Conservation (phyloP, 2,888 invertebrate species). For the Danaus chrysippus region DNA sequence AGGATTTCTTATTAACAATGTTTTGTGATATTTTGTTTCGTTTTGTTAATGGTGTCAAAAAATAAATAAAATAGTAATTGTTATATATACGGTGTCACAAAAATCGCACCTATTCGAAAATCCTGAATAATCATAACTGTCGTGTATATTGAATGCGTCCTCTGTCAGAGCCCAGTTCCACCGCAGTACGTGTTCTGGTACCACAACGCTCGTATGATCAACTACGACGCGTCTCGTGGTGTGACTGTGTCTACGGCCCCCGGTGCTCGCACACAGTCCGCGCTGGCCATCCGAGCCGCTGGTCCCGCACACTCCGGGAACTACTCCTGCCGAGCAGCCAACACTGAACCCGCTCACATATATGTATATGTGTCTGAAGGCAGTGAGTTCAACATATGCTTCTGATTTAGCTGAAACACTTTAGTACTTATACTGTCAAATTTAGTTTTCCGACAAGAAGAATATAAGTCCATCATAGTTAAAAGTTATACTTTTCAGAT, state of each 20-base stretch:
- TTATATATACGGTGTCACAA: too few species aligned
- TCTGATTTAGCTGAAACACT: not conserved
- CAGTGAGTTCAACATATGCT: constrained; percentile 60
- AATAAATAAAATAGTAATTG: too few species aligned
- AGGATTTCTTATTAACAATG: too few species aligned
- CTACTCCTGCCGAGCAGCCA: constrained; percentile 93
- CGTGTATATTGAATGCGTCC: too few species aligned
- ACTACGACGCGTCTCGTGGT: constrained; percentile 91
- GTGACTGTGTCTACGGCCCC: constrained; percentile 91
- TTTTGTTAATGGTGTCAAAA: too few species aligned
- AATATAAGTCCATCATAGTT: too few species aligned
- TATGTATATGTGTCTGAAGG: constrained; percentile 95
- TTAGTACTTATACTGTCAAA: too few species aligned
- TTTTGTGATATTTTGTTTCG: too few species aligned
- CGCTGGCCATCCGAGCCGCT: constrained; percentile 90
- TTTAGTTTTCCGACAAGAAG: too few species aligned
- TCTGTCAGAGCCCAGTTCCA: constrained; percentile 89
- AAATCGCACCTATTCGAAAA: too few species aligned
- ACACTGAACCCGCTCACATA: constrained; percentile 93
- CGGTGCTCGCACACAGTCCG: constrained; percentile 90
- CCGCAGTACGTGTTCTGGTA: constrained; percentile 98
- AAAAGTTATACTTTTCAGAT: too few species aligned
- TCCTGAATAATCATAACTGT: too few species aligned
- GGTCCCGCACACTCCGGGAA: constrained; percentile 88
- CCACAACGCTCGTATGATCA: constrained; percentile 96